Conservation (phyloP, 2,797 vertebrate genomes). For the Siniperca undulata region DNA sequence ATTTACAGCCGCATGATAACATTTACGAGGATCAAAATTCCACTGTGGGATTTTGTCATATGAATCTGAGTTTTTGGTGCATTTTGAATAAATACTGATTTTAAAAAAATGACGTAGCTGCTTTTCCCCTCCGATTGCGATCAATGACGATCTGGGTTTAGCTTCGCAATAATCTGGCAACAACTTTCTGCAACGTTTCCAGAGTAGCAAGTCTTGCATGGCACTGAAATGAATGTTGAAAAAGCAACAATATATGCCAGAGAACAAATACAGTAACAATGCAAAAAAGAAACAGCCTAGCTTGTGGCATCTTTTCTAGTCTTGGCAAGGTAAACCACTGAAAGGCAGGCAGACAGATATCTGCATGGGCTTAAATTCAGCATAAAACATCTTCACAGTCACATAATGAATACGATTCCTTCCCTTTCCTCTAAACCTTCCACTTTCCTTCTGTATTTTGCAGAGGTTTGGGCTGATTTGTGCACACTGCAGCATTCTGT, state of each 20-base stretch:
- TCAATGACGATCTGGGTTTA: constrained; percentile 18
- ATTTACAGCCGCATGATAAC: neutral
- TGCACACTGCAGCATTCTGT: constrained; percentile 28
- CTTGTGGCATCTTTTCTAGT: constrained; percentile 5
- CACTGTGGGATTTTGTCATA: neutral
- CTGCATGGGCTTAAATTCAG: neutral
- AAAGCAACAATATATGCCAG: neutral
- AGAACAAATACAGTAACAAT: constrained; percentile 1
- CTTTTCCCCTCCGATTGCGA: constrained; percentile 12
- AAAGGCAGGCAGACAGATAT: constrained; percentile 1
- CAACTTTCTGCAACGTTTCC: neutral
- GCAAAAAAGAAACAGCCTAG: constrained; percentile 8
- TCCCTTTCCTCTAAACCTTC: neutral
- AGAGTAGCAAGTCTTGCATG: neutral
- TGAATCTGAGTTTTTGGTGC: neutral
- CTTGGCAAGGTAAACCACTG: neutral
- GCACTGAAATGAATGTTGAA: constrained; percentile 1
- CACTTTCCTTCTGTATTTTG: neutral
- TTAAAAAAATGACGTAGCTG: constrained; percentile 33
- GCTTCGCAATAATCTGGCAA: constrained; percentile 2
- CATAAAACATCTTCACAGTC: neutral
- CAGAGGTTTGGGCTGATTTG: constrained; percentile 28
- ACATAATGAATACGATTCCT: neutral
- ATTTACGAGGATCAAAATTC: constrained; percentile 17
- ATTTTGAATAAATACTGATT: neutral